These are phyloP conservation scores for Pristionchus japonicus DNA, from an alignment of 2,888 invertebrate species.

Conservation along the genomic window DNA sequence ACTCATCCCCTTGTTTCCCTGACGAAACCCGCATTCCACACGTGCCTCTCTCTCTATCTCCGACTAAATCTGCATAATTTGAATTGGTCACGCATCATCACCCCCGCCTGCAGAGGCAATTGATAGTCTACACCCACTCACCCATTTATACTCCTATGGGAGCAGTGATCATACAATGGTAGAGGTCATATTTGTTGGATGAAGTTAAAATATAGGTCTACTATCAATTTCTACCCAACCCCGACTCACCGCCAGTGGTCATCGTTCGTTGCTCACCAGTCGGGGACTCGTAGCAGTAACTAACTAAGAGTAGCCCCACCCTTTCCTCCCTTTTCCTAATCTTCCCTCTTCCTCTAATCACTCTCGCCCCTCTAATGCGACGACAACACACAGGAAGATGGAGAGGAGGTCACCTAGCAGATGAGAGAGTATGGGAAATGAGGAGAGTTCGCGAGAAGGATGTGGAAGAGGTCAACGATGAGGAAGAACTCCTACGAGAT, in stretches of 20 bases:
- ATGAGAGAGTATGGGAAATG: background rate
- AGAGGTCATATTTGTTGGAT: no score
- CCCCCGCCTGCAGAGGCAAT: background rate
- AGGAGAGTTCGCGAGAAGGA: background rate
- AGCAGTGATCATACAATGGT: no score
- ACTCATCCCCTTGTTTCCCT: background rate
- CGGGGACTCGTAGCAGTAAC: background rate
- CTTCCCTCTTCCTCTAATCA: background rate
- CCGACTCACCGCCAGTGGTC: no score
- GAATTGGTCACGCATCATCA: background rate
- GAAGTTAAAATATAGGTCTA: no score
- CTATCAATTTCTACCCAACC: no score
- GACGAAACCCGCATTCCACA: slow-evolving; percentile 3
- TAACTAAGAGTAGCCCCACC: slow-evolving; percentile 5
- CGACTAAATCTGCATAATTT: slow-evolving; percentile 3
- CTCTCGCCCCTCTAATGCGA: slow-evolving; percentile 21
- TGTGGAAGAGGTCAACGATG: background rate
- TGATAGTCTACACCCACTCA: slow-evolving; percentile 1
- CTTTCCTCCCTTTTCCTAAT: background rate
- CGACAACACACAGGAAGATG: background rate
- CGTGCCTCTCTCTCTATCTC: background rate
- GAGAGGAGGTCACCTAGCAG: background rate
- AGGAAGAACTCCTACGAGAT: background rate
- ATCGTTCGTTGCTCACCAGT: background rate
- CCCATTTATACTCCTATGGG: no score